A percentile compares a stretch with the other conserved stretches of the same genome.
phyloP scores from a whole-genome alignment of 2,113 vertebrate genomes.

The Rhea pennata region DNA sequence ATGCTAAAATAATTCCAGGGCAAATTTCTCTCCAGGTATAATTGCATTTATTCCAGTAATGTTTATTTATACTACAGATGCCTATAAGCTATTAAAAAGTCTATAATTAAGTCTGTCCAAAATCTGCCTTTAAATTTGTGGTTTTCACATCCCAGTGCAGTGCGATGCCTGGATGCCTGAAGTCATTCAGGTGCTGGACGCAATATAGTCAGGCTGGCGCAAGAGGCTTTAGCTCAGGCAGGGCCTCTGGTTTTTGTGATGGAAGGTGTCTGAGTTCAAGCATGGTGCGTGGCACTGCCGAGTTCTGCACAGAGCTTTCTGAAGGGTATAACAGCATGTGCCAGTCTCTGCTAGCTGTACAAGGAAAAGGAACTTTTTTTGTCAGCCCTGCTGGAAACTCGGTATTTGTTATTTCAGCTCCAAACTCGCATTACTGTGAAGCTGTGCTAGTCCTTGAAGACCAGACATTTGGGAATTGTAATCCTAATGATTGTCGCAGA shows the following conservation, averaged over 20 bases:
- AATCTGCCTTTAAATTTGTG: not conserved
- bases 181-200: not conserved
- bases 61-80: not conserved
- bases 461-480: not conserved
- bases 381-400: not conserved
- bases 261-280: fast-evolving
- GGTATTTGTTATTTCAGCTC: not conserved
- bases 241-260: fast-evolving
- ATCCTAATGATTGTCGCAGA: not conserved
- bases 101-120: not conserved
- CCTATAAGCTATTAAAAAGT: not conserved
- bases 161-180: fast-evolving
- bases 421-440: not conserved
- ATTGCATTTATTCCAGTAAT: not conserved
- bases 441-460: not conserved
- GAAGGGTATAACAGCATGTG: too few relatives aligned
- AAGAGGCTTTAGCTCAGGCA: fast-evolving
- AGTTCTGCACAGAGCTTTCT: not conserved
- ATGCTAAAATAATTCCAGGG: not conserved
- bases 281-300: not conserved
- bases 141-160: not conserved
- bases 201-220: too few relatives aligned
- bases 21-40: not conserved
- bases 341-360: not conserved
- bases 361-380: not conserved